Evolutionary conservation across 2,888 invertebrate genomes (phyloP), one percentile per base, ranked within the genome.

Genomic region (Pyrrhia umbra): DNA sequence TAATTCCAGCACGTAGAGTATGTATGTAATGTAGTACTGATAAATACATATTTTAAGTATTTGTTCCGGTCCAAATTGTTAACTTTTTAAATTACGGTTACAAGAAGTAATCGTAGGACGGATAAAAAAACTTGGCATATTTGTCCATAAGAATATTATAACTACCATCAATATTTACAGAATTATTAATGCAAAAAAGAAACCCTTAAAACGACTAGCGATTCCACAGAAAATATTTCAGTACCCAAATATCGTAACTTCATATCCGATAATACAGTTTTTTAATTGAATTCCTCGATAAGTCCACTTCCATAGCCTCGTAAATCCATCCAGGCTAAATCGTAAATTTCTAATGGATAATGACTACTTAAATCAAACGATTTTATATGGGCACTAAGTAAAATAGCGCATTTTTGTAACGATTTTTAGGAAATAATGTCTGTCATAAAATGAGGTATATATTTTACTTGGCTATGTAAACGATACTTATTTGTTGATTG

Each of bases 221-320:
- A 18, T 55, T 23, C 40, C 30, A 37, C 13, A 37, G 6, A 60
- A 30, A 49, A 55, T 34, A 18, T 54, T 34, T 39, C 15, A 25
- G 1, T 45, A 16, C 6, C 5, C 9, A 16, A 21, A 23, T 30
- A 59, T 58, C 55, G 13, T 39, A 66, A 60, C 40, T 37, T 70
- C 16, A 39, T 68, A 60, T 60, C 18, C 30, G 47, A 37, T 56
- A 51, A 40, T 63, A 56, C 37, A 27, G 34, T 16, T 47, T 59
- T 72, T 74, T 67, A 77, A 75, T 68, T 60, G 51, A 43, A 77
- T 60, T 73, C 16, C 10, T 50, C 23, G 39, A 62, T 63, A 73
- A 74, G 59, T 71, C 47, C 51, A 54, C 25, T 55, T 55, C 10
- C 2, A 61, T 70, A 71, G 45, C 65, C 45, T 70, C 50, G 42